These are phyloP conservation scores for Andricus grossulariae DNA, from an alignment of 1,140 invertebrate genomes.

Conservation along the genomic window DNA sequence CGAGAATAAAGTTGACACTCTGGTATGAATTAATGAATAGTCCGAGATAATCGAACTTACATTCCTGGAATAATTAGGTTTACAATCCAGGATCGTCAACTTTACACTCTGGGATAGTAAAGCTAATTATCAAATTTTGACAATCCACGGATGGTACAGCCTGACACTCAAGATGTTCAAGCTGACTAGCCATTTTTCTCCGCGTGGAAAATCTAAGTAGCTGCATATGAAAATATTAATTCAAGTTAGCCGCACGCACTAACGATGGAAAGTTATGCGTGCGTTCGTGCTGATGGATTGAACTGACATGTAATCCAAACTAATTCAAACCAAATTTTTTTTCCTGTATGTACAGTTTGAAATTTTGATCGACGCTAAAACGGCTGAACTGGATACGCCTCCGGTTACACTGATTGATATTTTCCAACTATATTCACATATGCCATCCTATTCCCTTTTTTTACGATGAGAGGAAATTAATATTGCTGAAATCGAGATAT, in stretches of 20 bases:
- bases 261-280: neutral
- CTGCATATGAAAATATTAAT: slow-evolving; percentile 28
- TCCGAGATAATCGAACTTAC: too few relatives aligned
- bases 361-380: neutral
- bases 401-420: neutral
- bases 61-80: too few relatives aligned
- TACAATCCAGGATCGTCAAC: too few relatives aligned
- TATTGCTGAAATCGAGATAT: slow-evolving; percentile 1
- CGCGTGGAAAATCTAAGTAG: neutral
- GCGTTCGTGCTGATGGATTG: neutral
- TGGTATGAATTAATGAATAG: too few relatives aligned
- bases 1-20: too few relatives aligned
- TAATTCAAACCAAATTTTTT: neutral
- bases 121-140: too few relatives aligned
- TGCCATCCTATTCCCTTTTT: neutral
- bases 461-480: neutral
- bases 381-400: neutral
- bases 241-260: slow-evolving; percentile 1
- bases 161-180: too few relatives aligned
- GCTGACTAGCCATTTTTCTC: neutral
- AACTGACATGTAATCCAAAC: neutral
- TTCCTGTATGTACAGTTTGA: neutral
- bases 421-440: neutral
- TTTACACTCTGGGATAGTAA: too few relatives aligned
- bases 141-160: too few relatives aligned